These are phyloP conservation scores for Smutsia gigantea DNA, from an alignment of 2,797 vertebrate species.

Conservation along the genomic window DNA sequence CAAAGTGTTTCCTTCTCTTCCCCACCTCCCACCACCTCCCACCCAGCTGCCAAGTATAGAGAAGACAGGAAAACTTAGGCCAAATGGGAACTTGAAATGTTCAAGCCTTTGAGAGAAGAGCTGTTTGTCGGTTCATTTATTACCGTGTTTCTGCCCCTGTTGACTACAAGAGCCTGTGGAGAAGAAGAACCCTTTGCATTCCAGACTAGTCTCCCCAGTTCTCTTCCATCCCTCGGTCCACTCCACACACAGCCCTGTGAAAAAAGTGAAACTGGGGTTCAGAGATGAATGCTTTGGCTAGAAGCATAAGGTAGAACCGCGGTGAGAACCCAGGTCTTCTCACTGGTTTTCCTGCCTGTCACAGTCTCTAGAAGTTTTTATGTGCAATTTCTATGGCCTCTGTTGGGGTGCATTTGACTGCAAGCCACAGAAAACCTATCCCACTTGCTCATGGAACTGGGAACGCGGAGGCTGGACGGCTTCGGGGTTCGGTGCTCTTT, in stretches of 20 bases:
- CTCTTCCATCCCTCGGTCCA: neutral
- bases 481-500: neutral
- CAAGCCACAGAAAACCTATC: neutral
- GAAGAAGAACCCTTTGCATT: neutral
- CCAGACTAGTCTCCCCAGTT: neutral
- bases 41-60: constrained; percentile 60
- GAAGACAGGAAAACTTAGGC: constrained; percentile 16
- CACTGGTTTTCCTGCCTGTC: neutral
- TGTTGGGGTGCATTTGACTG: neutral
- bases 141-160: constrained; percentile 34
- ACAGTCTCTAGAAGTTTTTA: neutral
- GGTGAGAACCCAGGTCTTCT: neutral
- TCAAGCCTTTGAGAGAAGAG: constrained; percentile 72
- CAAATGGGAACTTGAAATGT: constrained; percentile 9
- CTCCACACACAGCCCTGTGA: neutral
- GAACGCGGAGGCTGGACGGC: neutral
- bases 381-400: neutral
- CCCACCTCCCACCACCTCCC: constrained; percentile 61
- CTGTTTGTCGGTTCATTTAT: constrained; percentile 67
- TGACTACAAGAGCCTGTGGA: constrained; percentile 49
- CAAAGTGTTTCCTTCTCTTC: constrained; percentile 52
- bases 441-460: neutral
- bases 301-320: neutral
- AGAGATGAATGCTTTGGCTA: neutral
- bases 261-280: neutral